Evolutionary conservation across 1,140 invertebrate species (phyloP).

Genomic region (Teleogryllus occipitalis): DNA sequence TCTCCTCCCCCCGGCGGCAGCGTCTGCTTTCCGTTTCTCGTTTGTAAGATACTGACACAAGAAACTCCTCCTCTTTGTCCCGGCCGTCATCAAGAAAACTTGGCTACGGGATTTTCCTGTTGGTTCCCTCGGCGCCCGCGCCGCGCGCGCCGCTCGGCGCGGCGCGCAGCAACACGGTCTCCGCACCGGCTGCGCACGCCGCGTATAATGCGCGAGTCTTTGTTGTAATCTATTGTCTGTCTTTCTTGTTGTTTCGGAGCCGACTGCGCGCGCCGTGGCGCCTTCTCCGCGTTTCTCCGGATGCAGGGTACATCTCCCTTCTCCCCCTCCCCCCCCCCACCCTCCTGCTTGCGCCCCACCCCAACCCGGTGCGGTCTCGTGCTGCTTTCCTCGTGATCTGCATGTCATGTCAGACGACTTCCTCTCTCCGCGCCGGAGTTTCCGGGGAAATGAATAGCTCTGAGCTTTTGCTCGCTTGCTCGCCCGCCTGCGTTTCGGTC

Average conservation of each 20-base stretch:
- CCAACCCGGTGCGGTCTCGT: background rate
- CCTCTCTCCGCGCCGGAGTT: constrained; percentile 8
- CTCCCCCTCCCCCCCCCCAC: background rate
- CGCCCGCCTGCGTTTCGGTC: background rate
- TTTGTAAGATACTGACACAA: background rate
- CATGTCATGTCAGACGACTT: constrained; percentile 16
- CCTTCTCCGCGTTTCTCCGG: constrained; percentile 6
- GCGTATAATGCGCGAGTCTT: background rate
- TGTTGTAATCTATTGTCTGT: constrained; percentile 13
- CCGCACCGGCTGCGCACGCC: too few species aligned
- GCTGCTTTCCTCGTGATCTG: constrained; percentile 10
- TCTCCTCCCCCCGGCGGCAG: too few species aligned
- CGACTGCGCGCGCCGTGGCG: background rate
- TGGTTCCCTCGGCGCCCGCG: background rate
- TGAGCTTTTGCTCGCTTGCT: constrained; percentile 14
- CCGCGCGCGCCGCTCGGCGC: background rate
- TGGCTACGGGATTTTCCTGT: constrained; percentile 13
- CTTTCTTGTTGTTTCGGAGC: constrained; percentile 7
- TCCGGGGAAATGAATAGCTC: constrained; percentile 16
- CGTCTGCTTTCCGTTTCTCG: constrained; percentile 11
- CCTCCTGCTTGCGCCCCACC: background rate
- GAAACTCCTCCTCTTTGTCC: background rate
- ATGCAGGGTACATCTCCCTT: constrained; percentile 6
- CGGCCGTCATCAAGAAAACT: constrained; percentile 13
- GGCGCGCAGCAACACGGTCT: background rate